Conservation (phyloP, 2,888 invertebrate genomes). For the Schizaphis graminum region DNA sequence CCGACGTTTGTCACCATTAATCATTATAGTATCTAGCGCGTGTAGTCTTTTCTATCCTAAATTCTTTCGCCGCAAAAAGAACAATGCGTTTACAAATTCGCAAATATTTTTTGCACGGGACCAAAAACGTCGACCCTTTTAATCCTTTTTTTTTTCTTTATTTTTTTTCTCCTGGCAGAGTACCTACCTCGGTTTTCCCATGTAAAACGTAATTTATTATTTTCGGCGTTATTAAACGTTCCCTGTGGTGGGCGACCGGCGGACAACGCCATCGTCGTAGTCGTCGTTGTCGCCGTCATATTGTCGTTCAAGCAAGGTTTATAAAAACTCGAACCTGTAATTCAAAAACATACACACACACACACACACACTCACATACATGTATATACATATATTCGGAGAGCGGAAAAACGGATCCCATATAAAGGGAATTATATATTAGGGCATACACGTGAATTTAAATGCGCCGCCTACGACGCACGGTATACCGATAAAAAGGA, state of each 20-base stretch:
- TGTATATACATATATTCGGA: background rate
- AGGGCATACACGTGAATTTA: background rate
- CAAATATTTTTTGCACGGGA: background rate
- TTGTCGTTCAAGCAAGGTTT: background rate
- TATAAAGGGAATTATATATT: background rate
- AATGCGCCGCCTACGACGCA: background rate
- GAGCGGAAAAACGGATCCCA: background rate
- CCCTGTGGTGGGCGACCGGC: no score
- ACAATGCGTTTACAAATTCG: conserved; percentile 41
- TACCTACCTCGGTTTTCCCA: background rate
- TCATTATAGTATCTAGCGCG: background rate
- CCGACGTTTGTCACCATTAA: background rate
- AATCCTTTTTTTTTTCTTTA: conserved; percentile 24
- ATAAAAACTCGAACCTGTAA: background rate
- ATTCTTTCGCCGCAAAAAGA: conserved; percentile 30
- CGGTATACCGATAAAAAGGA: background rate
- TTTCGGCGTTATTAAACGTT: conserved; percentile 49
- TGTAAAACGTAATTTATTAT: conserved; percentile 54
- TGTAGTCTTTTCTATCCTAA: background rate
- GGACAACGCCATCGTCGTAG: background rate
- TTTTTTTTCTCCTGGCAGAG: background rate
- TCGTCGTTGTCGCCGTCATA: background rate
- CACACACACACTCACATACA: no score
- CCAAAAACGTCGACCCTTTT: conserved; percentile 31
- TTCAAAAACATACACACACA: background rate